Conservation (phyloP, 2,888 invertebrate genomes). For the Crioceris asparagi region DNA sequence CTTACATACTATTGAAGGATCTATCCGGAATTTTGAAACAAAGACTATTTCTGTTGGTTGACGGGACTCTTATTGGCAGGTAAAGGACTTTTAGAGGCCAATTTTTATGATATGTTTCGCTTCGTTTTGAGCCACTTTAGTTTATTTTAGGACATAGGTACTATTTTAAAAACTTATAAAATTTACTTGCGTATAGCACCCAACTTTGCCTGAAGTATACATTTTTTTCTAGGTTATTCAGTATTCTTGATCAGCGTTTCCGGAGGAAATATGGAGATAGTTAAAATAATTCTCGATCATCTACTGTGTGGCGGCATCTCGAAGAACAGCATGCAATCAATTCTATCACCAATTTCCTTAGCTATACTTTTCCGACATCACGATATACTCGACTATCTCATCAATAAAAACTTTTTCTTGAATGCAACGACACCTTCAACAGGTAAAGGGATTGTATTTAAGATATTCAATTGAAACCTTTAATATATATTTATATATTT, state of each 20-base stretch:
- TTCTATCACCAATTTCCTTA: constrained; percentile 30
- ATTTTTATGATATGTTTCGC: neutral
- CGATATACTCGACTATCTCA: constrained; percentile 27
- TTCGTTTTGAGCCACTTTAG: no score
- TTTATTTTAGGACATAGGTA: no score
- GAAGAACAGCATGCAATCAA: constrained; percentile 28
- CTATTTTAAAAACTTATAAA: no score
- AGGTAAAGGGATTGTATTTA: constrained; percentile 16
- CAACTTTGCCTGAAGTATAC: no score
- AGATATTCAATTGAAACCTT: neutral
- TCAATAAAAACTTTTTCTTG: constrained; percentile 27
- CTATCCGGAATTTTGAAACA: no score
- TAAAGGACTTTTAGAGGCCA: neutral
- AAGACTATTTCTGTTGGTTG: neutral
- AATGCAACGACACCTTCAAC: constrained; percentile 23
- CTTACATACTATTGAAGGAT: no score
- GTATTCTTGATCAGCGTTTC: constrained; percentile 30
- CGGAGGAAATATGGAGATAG: constrained; percentile 28
- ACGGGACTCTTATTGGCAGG: neutral
- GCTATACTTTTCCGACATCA: constrained; percentile 29
- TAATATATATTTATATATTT: constrained; percentile 15
- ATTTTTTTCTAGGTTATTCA: constrained; percentile 26
- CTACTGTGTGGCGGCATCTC: constrained; percentile 32
- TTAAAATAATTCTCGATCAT: constrained; percentile 29
- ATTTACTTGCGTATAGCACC: no score